Base-by-base conservation (phyloP, 2,888 invertebrate genomes). In the Chironomus tentans region DNA sequence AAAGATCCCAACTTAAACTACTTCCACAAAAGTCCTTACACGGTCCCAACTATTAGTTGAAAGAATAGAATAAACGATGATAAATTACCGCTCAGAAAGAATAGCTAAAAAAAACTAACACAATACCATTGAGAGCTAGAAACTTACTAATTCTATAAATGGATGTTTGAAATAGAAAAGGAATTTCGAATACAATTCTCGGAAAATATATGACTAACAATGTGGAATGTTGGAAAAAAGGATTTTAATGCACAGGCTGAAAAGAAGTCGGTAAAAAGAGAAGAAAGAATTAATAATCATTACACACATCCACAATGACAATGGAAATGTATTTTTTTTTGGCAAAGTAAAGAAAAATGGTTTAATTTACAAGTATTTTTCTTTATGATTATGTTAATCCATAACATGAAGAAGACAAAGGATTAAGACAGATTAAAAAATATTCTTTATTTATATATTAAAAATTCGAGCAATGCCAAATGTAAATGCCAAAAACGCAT, bases 1-100 rank as follows among this genome's bases (percentile, higher is more conserved):
- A 48, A 15, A 61, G 46, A 38, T 38, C 38, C 10, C 1, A 38
- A 38, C 38, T 10, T 38, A 38, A 38, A 38, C 38, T 38, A 1
- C 38, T 38, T 38, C 7, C 38, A 38, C 1, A 38, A 38, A 38
- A 56, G 24, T 69, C 28, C 56, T 69, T 69, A 68, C 24, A 46
- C 56, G 13, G 21, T 38, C 15, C 38, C 28, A 76, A 65, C 71
- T 24, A 62, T 62, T 22, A 75, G 21, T n/a, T 24, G 28, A 56
- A 71, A 74, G 62, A 76, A 68, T 69, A 46, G 56, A 76, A 47
- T 50, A 76, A 76, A 76, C 61, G 76, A 76, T 76, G 76, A 76
- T 76, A 76, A 76, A 76, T 76, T 76, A 76, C 76, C 68, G 74
- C 46, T 47, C 21, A 65, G 24, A 65, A 65, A 72, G 50, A 72